Conservation (phyloP, 1,140 invertebrate species). For the honey bee (Apis mellifera) region DNA sequence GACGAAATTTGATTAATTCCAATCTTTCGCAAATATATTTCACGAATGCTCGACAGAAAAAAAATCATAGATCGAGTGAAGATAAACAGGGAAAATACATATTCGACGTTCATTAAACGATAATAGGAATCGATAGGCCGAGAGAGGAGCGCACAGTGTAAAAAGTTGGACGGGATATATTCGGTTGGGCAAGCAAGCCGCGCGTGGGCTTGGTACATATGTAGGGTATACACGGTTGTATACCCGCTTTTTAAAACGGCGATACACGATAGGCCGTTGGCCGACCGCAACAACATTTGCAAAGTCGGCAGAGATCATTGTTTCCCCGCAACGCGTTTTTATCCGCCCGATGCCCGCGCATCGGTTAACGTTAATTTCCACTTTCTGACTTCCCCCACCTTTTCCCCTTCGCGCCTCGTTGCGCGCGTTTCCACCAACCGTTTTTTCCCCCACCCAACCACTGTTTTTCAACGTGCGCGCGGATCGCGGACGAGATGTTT, state of each 20-base stretch:
- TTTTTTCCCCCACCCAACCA: not conserved
- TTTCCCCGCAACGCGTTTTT: constrained; percentile 25
- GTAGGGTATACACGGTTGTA: not conserved
- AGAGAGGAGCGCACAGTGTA: not conserved
- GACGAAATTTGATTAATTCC: no score
- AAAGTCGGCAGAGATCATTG: constrained; percentile 44
- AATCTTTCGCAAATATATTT: no score
- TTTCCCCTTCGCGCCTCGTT: not conserved
- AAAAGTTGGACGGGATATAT: constrained; percentile 33
- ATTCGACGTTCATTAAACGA: not conserved
- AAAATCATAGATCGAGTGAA: no score
- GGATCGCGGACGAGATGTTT: constrained; percentile 28
- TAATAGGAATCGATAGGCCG: not conserved
- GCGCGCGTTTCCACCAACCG: not conserved
- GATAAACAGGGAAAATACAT: not conserved
- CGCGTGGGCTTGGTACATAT: not conserved
- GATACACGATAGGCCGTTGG: constrained; percentile 16
- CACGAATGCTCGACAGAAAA: no score
- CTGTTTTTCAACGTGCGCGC: not conserved
- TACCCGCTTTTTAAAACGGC: constrained; percentile 44
- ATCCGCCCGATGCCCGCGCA: not conserved
- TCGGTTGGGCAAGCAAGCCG: not conserved
- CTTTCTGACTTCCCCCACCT: not conserved
- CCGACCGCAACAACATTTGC: constrained; percentile 51
- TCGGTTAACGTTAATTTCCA: constrained; percentile 20